phyloP scores from a whole-genome alignment of 92 coral and sea anemone genomes.

The Siderastrea radians region DNA sequence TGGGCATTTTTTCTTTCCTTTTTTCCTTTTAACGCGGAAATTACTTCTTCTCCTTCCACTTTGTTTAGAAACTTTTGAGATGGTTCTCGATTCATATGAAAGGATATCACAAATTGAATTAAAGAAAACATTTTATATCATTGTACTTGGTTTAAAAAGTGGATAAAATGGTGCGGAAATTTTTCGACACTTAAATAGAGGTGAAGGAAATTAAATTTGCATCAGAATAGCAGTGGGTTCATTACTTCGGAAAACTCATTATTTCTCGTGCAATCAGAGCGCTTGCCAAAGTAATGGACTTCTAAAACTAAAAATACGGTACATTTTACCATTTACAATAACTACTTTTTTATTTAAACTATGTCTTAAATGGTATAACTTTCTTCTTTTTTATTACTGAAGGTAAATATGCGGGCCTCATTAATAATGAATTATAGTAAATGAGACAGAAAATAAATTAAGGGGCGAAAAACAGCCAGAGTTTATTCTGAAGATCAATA shows the following conservation, averaged over 20 bases:
- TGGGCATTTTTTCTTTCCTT: slow-evolving; percentile 19
- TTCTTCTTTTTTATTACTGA: slow-evolving; percentile 51
- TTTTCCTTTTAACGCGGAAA: slow-evolving; percentile 42
- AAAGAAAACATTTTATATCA: slow-evolving; percentile 77
- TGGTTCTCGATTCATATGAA: slow-evolving; percentile 39
- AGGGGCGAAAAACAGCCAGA: slow-evolving; percentile 71
- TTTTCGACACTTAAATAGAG: slow-evolving; percentile 73
- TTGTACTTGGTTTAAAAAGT: slow-evolving; percentile 76
- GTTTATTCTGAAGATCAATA: slow-evolving; percentile 65
- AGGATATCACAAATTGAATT: slow-evolving; percentile 76
- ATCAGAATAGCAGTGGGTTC: slow-evolving; percentile 75
- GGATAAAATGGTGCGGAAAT: slow-evolving; percentile 74
- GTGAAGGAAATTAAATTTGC: slow-evolving; percentile 86
- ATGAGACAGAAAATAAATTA: slow-evolving; percentile 53
- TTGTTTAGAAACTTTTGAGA: slow-evolving; percentile 49
- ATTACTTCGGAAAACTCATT: slow-evolving; percentile 80
- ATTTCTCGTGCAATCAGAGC: slow-evolving; percentile 76
- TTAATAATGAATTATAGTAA: slow-evolving; percentile 70
- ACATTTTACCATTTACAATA: slow-evolving; percentile 51
- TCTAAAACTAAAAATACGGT: slow-evolving; percentile 57
- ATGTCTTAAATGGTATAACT: slow-evolving; percentile 74
- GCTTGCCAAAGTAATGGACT: slow-evolving; percentile 73
- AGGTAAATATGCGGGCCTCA: slow-evolving; percentile 71
- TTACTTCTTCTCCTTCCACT: slow-evolving; percentile 43
- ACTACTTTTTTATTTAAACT: slow-evolving; percentile 61